Conservation (phyloP, 2,113 vertebrate species). For the Urocolius indicus region DNA sequence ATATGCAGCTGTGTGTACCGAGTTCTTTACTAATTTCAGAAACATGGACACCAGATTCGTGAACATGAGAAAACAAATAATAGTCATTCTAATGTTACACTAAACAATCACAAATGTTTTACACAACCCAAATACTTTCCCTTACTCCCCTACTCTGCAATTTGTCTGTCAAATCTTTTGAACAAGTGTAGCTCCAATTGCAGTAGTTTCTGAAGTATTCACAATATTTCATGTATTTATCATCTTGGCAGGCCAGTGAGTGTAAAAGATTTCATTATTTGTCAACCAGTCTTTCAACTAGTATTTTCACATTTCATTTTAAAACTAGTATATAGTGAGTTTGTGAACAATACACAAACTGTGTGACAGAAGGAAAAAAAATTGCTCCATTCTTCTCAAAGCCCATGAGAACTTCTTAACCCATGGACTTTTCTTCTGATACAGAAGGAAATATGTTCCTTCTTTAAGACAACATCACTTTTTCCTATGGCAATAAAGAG, state of each 20-base stretch:
- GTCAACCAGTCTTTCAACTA: neutral
- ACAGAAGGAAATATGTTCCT: rapidly evolving
- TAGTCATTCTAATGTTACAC: neutral
- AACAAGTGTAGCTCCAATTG: neutral
- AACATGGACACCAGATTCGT: neutral
- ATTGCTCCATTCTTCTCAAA: neutral
- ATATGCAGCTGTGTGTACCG: rapidly evolving
- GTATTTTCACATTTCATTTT: neutral
- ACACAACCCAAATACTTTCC: neutral
- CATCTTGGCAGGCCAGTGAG: neutral
- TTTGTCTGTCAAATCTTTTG: neutral
- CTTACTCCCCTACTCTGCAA: neutral
- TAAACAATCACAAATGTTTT: neutral
- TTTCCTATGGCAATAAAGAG: neutral
- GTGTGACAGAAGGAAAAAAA: neutral
- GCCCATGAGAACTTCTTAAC: neutral
- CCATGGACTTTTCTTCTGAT: neutral
- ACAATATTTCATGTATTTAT: neutral
- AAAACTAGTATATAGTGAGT: neutral
- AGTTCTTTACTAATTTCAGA: neutral
- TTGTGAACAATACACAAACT: neutral
- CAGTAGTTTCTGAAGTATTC: neutral
- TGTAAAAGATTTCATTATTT: neutral
- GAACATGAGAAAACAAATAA: neutral
- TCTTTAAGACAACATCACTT: neutral